Evolutionary conservation across 2,113 vertebrate species (phyloP).

Genomic region (Nothobranchius furzeri): DNA sequence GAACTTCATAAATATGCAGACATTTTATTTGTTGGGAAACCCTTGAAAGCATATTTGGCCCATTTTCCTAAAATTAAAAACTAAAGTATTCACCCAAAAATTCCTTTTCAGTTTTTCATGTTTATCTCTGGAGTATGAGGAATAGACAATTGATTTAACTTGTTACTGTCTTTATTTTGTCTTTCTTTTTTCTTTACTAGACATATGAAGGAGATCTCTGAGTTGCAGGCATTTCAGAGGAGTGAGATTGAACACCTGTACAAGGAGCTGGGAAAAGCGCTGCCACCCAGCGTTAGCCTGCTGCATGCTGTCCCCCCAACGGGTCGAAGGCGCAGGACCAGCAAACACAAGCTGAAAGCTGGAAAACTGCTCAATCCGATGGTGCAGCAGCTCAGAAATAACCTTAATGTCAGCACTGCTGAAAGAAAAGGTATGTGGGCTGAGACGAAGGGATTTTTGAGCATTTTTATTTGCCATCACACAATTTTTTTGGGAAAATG

Average conservation of each 20-base stretch:
- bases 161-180: not conserved
- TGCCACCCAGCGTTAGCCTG: conserved; percentile 87
- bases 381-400: conserved; percentile 86
- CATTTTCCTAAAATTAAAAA: too few relatives aligned
- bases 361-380: conserved; percentile 93
- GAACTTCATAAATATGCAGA: too few relatives aligned
- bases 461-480: conserved; percentile 23
- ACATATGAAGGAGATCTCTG: conserved; percentile 97
- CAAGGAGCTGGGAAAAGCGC: conserved; percentile 86
- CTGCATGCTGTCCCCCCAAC: conserved; percentile 90
- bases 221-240: conserved; percentile 94
- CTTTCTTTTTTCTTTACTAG: conserved; percentile 64
- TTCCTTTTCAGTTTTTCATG: too few relatives aligned
- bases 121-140: too few relatives aligned
- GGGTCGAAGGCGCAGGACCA: conserved; percentile 87
- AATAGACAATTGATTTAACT: too few relatives aligned
- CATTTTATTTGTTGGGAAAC: too few relatives aligned
- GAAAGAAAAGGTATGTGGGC: conserved; percentile 61
- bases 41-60: too few relatives aligned
- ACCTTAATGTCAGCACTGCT: conserved; percentile 51
- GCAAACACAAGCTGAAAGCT: conserved; percentile 93
- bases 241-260: conserved; percentile 92
- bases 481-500: conserved; percentile 1
- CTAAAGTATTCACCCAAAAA: too few relatives aligned
- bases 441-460: conserved; percentile 12